Base-by-base conservation (phyloP, 1,140 invertebrate species). In the Wiebesia pumilae region DNA sequence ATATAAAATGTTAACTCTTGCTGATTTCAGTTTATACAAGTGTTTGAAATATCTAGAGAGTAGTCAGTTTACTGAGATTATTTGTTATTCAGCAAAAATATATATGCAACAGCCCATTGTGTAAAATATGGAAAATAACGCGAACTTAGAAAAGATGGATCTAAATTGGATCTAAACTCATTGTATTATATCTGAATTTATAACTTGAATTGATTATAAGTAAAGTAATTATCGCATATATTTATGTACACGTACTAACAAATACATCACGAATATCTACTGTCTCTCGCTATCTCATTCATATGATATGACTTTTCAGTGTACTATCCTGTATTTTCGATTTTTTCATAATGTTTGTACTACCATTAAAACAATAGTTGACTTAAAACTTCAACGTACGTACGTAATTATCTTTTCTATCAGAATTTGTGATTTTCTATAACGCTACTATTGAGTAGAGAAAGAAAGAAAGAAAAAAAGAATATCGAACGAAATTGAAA, bases 401-500 rank as follows among this genome's bases (percentile, higher is more conserved):
- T 77, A 83, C 24, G 27, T 65, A 81, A 82, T 21, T 83, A 40
- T 86, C 84, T 81, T 86, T 83, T 83, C 65, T 79, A 83, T 88
- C n/a, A 85, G 75, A 82, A 83, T 85, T 79, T 83, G 62, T 81
- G 24, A 85, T 84, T 62, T 27, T 43, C 10, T 30, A 35, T 83
- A 86, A 84, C 65, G 38, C 67, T 88, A 65, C 83, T 21, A 54
- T 87, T 77, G n/a, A n/a, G n/a, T n/a, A n/a, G 71, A 82, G 69
- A 30, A 78, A 86, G 14, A 51, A 85, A 69, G 21, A 58, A 81
- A 75, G 19, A 43, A 77, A 47, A 33, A 62, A 16, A 65, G 75
- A 71, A 69, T 78, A 65, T 40, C 40, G 30, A 83, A 81, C 83
- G 54, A 87, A 90, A 89, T 91, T 79, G 87, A 90, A 89, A 88